Evolutionary conservation across 1,140 invertebrate species (phyloP), one percentile per base, ranked within the genome.

Genomic region (Acromyrmex charruanus): DNA sequence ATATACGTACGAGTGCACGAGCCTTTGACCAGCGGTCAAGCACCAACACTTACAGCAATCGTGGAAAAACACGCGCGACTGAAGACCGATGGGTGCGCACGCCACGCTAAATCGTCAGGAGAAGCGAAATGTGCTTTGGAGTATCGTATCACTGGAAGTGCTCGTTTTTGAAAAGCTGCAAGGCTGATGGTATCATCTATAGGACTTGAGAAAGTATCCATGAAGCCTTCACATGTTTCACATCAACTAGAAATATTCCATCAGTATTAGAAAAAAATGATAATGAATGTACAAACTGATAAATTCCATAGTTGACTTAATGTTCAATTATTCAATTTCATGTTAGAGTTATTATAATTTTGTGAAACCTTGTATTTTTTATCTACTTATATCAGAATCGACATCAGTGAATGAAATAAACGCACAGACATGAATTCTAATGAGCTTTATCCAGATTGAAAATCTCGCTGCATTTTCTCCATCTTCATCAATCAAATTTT

Each of bases 1-100:
- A 92, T 86, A 88, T 84, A 31, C 58, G 89, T 74, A 66, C 51
- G 74, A 75, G 87, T 69, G 59, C 39, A 14, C 21, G 69, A 9
- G 55, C 55, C 39, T 90, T 88, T 92, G 91, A 92, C 88, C 88
- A n/a, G 85, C 81, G 89, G 88, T 88, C 86, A 89, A 86, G 68
- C 63, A 58, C 53, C 53, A 88, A 88, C 53, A 63, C 66, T 58
- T 66, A 51, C 31, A 35, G 86, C 61, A 53, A 87, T 85, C 81
- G 72, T 63, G 71, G 51, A 63, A 75, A 72, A 66, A 82, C 61
- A 87, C 85, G 77, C 51, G 72, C 49, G 35, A 39, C 53, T 28
- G 39, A 81, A 68, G 49, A 65, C 35, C 59, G 85, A n/a, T 65
- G 75, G 86, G 87, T 77, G 86, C 75, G 69, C 86, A 25, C 25